phyloP scores from a whole-genome alignment of 2,888 invertebrate species.

The Calameuta idolon region DNA sequence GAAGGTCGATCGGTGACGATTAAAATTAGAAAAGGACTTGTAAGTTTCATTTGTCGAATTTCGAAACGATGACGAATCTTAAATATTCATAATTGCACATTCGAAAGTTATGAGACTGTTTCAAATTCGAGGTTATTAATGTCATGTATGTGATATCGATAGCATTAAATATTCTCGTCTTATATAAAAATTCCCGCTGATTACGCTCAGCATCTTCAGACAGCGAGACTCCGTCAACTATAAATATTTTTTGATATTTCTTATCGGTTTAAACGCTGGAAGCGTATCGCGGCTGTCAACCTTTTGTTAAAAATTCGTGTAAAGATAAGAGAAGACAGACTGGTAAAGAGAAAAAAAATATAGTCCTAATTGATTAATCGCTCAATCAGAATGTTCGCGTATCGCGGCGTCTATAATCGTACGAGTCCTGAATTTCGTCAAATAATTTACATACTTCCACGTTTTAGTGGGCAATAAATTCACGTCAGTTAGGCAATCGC shows the following conservation, averaged over 20 bases:
- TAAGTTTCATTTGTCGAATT: background rate
- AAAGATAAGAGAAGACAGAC: background rate
- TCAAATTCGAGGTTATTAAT: too few species aligned
- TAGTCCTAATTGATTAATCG: slow-evolving; percentile 28
- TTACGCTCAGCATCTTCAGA: background rate
- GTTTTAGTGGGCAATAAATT: slow-evolving; percentile 62
- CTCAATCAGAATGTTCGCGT: slow-evolving; percentile 23
- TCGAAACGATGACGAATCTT: background rate
- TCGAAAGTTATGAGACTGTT: too few species aligned
- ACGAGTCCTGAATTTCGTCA: slow-evolving; percentile 61
- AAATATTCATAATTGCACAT: too few species aligned
- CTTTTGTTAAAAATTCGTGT: background rate
- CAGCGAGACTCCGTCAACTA: background rate
- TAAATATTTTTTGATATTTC: background rate
- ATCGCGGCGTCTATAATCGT: slow-evolving; percentile 20
- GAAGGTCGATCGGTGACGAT: background rate
- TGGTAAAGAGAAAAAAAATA: slow-evolving; percentile 5
- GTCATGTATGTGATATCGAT: too few species aligned
- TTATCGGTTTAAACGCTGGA: background rate
- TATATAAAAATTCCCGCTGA: background rate
- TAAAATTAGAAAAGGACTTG: background rate
- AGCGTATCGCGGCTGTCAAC: background rate
- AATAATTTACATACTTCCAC: slow-evolving; percentile 61
- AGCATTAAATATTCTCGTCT: too few species aligned
- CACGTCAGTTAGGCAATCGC: slow-evolving; percentile 57